These are phyloP conservation scores for Chiloscyllium punctatum DNA, from an alignment of 2,797 vertebrate genomes.

Conservation along the genomic window DNA sequence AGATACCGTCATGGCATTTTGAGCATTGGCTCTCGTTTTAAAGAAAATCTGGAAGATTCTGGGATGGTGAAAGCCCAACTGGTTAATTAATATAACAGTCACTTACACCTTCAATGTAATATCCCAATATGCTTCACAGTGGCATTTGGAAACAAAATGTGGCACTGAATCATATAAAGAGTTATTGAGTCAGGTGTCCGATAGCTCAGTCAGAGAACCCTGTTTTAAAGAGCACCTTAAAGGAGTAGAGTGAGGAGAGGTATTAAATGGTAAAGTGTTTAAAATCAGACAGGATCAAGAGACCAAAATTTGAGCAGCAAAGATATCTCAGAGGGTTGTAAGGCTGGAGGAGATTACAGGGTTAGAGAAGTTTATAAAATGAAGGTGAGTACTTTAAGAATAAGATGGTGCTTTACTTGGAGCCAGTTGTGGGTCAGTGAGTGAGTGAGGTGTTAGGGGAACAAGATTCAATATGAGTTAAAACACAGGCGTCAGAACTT, in stretches of 20 bases:
- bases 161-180: too few species aligned
- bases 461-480: neutral
- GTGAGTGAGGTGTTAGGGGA: neutral
- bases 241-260: too few species aligned
- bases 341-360: neutral
- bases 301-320: neutral
- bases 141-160: neutral
- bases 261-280: neutral
- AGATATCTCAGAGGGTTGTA: neutral
- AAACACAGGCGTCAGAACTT: neutral
- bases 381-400: neutral
- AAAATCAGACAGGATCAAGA: neutral
- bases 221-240: too few species aligned
- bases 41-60: neutral
- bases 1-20: neutral
- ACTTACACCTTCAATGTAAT: neutral
- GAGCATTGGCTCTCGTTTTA: neutral
- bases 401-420: neutral
- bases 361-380: neutral
- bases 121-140: neutral
- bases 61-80: neutral
- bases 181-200: neutral
- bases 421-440: neutral
- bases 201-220: neutral
- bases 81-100: neutral